These are phyloP conservation scores for Trichogramma pretiosum DNA, from an alignment of 1,140 invertebrate species.

Conservation along the genomic window DNA sequence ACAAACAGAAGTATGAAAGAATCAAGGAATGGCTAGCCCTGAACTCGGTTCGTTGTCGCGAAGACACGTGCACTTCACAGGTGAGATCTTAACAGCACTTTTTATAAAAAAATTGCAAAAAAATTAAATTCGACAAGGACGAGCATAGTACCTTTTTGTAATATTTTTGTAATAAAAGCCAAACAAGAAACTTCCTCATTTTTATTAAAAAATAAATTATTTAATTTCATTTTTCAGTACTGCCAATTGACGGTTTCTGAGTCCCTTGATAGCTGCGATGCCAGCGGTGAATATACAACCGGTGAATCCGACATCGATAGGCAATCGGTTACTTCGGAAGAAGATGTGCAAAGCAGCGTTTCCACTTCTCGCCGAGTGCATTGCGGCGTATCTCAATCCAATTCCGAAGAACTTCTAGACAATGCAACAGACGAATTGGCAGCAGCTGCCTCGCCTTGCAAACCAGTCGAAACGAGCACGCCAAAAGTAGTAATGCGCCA, in stretches of 20 bases:
- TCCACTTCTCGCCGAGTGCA: conserved; percentile 46
- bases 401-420: conserved; percentile 50
- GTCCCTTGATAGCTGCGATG: conserved; percentile 65
- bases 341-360: conserved; percentile 57
- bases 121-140: not conserved
- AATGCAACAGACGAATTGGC: conserved; percentile 2
- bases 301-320: conserved; percentile 63
- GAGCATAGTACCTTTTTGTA: too few species aligned
- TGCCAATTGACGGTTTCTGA: conserved; percentile 22
- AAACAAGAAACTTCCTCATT: too few species aligned
- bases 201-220: not conserved
- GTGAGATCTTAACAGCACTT: conserved; percentile 24
- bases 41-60: conserved; percentile 30
- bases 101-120: too few species aligned
- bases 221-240: conserved; percentile 11
- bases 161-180: not conserved
- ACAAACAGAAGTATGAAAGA: conserved; percentile 53
- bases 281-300: conserved; percentile 80
- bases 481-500: conserved; percentile 43
- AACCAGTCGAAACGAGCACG: conserved; percentile 26
- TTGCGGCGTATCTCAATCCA: conserved; percentile 45
- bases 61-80: conserved; percentile 28
- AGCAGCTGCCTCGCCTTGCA: not conserved
- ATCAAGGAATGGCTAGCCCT: conserved; percentile 62
- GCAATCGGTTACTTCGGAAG: conserved; percentile 63